These are phyloP conservation scores for Magallana gigas DNA, from an alignment of 1,140 invertebrate species.

Conservation along the genomic window DNA sequence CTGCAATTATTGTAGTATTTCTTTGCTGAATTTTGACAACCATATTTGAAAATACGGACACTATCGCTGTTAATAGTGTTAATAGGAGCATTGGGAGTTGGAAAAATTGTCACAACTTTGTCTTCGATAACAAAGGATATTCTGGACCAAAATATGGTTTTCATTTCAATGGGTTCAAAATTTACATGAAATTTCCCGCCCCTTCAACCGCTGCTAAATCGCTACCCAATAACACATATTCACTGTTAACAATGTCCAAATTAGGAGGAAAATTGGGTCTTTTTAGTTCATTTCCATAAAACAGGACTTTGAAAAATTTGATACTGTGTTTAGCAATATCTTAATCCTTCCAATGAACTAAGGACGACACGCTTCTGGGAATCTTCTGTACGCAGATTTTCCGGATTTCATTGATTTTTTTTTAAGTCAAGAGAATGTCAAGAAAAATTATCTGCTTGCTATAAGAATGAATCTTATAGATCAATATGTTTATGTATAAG, in stretches of 20 bases:
- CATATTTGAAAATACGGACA: conserved; percentile 31
- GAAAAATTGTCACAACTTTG: neutral
- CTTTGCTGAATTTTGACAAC: conserved; percentile 14
- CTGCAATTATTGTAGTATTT: conserved; percentile 18
- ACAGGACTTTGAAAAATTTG: conserved; percentile 6
- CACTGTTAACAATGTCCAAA: conserved; percentile 13
- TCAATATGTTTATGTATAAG: neutral
- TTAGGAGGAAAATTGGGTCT: conserved; percentile 14
- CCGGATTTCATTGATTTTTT: neutral
- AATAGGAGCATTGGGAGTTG: conserved; percentile 14
- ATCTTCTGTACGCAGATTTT: neutral
- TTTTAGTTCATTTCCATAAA: conserved; percentile 24
- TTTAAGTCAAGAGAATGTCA: neutral
- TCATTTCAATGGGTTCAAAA: neutral
- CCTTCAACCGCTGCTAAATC: neutral
- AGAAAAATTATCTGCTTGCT: neutral
- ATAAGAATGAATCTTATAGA: neutral
- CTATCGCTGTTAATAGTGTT: neutral
- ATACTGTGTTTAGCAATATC: conserved; percentile 34
- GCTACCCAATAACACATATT: neutral
- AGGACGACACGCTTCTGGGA: conserved; percentile 1
- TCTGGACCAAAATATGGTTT: neutral
- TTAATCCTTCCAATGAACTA: neutral
- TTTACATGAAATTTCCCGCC: conserved; percentile 27
- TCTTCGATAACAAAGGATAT: conserved; percentile 2